These are phyloP conservation scores for Melanotus villosus DNA, from an alignment of 2,888 invertebrate species.

Conservation along the genomic window DNA sequence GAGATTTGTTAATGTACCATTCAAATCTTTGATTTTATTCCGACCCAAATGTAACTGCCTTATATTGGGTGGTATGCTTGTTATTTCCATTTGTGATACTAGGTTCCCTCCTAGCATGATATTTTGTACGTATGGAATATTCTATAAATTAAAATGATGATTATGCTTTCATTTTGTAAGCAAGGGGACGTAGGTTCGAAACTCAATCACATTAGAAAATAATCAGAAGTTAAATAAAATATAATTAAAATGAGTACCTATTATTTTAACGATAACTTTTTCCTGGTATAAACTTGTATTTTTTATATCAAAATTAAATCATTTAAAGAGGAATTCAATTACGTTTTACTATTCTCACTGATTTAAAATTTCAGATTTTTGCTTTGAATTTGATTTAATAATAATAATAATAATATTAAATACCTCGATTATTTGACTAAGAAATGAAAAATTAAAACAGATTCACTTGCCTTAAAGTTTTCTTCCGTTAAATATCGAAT, in stretches of 20 bases:
- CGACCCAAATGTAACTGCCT: slow-evolving; percentile 82
- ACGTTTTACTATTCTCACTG: too few species aligned
- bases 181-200: not conserved
- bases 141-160: slow-evolving; percentile 64
- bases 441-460: too few species aligned
- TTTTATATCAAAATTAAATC: not conserved
- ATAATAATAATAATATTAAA: too few species aligned
- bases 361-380: too few species aligned
- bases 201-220: not conserved
- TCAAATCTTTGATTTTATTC: slow-evolving; percentile 80
- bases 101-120: slow-evolving; percentile 83
- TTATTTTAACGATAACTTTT: too few species aligned
- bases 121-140: slow-evolving; percentile 75
- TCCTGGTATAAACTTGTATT: not conserved
- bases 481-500: slow-evolving; percentile 81
- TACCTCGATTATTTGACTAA: too few species aligned
- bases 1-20: slow-evolving; percentile 83
- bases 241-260: too few species aligned
- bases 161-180: not conserved
- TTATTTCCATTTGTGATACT: slow-evolving; percentile 80
- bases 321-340: too few species aligned
- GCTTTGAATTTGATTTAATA: too few species aligned
- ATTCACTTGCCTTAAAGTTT: slow-evolving; percentile 83
- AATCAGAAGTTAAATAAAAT: not conserved
- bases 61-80: slow-evolving; percentile 79